A percentile compares a stretch with the other conserved stretches of the same genome.
Evolutionary conservation across 1,140 invertebrate species (phyloP).

Genomic region (Rhizoglyphus robini): DNA sequence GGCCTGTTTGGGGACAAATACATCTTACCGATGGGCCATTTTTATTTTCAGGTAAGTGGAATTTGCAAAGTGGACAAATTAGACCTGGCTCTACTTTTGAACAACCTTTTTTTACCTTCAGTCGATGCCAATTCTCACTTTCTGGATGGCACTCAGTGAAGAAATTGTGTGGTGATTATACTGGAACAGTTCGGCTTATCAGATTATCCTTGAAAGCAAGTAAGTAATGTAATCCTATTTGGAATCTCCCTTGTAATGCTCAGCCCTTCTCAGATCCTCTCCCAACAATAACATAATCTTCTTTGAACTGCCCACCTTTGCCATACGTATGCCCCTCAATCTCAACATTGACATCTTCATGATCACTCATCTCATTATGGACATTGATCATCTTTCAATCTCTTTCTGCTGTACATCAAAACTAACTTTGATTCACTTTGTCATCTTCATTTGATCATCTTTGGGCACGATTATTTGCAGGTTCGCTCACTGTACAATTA

Average conservation of each 20-base stretch:
- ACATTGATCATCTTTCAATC: constrained; percentile 14
- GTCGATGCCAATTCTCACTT: constrained; percentile 74
- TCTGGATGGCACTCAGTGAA: constrained; percentile 67
- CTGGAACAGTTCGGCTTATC: constrained; percentile 80
- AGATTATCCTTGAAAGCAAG: constrained; percentile 69
- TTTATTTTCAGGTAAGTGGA: no score
- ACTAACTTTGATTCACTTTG: not conserved
- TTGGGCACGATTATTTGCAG: not conserved
- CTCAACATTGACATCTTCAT: not conserved
- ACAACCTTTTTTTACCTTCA: constrained; percentile 69
- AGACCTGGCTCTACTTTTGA: not conserved
- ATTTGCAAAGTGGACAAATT: not conserved
- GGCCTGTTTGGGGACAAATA: no score
- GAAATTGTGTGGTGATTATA: constrained; percentile 72
- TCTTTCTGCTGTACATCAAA: not conserved
- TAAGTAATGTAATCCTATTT: no score
- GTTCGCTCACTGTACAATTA: not conserved
- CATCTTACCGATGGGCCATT: no score
- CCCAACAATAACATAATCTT: constrained; percentile 17
- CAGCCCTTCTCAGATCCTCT: constrained; percentile 10
- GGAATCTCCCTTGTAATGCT: not conserved
- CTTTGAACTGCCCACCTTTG: not conserved
- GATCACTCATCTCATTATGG: not conserved
- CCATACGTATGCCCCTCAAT: not conserved
- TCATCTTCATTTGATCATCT: not conserved